Evolutionary conservation across 2,113 vertebrate genomes (phyloP).

Genomic region (Bettongia penicillata): DNA sequence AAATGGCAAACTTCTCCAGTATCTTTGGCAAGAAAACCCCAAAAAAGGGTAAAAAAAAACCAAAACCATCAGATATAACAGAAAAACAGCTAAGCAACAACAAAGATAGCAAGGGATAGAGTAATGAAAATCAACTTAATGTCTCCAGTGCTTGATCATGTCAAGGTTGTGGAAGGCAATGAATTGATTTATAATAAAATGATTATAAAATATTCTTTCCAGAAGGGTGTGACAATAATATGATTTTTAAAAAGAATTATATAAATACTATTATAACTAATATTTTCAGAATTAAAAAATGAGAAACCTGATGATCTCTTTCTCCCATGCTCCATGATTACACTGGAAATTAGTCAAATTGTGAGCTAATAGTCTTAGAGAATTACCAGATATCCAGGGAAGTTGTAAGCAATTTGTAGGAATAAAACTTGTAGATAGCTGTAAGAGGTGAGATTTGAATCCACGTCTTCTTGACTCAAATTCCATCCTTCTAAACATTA

Average conservation of each 20-base stretch:
- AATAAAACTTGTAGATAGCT: background rate
- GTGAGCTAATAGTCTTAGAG: background rate
- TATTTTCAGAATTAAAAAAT: background rate
- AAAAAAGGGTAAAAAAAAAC: no score
- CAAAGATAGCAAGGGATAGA: background rate
- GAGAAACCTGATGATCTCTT: background rate
- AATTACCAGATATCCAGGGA: background rate
- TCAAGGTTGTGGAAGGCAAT: background rate
- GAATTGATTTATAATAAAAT: background rate
- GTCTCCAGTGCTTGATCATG: background rate
- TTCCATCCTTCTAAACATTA: background rate
- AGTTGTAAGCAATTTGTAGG: background rate
- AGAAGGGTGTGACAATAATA: background rate
- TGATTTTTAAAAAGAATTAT: background rate
- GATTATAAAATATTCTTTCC: background rate
- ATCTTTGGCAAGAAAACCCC: no score
- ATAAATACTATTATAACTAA: background rate
- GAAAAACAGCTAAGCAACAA: background rate
- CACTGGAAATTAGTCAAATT: background rate
- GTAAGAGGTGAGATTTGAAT: background rate
- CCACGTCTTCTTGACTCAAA: background rate
- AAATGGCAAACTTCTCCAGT: no score
- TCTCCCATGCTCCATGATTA: background rate
- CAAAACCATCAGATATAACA: background rate
- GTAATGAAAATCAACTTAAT: background rate